phyloP scores from a whole-genome alignment of 2,113 vertebrate genomes.

The Scytalopus superciliaris region DNA sequence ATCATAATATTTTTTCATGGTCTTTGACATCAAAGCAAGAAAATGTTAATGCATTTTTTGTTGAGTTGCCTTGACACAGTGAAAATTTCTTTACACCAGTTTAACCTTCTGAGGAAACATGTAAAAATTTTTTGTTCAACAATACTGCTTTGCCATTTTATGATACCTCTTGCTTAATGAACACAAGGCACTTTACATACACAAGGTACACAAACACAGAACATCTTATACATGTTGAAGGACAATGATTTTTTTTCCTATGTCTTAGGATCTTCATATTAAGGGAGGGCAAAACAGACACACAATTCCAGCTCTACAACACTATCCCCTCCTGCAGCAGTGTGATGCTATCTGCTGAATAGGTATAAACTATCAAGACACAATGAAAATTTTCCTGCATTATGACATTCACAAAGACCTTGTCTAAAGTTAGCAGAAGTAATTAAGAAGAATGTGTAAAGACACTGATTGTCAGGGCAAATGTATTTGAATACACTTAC shows the following conservation, averaged over 20 bases:
- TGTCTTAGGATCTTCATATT: not conserved
- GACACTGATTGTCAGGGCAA: not conserved
- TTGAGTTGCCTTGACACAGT: not conserved
- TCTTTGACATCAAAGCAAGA: not conserved
- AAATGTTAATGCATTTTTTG: not conserved
- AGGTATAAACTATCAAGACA: not conserved
- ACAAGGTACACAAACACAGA: not conserved
- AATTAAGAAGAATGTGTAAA: not conserved
- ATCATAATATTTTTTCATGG: constrained; percentile 36
- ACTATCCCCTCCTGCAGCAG: not conserved
- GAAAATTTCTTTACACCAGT: not conserved
- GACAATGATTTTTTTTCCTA: not conserved
- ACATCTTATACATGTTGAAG: not conserved
- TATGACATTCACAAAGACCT: not conserved
- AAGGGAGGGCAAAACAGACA: not conserved
- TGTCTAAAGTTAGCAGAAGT: not conserved
- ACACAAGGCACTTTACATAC: not conserved
- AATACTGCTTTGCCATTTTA: not conserved
- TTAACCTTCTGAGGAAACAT: not conserved
- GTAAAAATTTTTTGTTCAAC: not conserved
- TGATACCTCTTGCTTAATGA: not conserved
- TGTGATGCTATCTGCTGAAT: not conserved
- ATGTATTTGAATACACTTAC: not conserved
- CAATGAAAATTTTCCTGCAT: not conserved
- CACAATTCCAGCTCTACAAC: not conserved